Evolutionary conservation across 1,140 invertebrate genomes (phyloP).

Genomic region (Anagrus nilaparvatae): DNA sequence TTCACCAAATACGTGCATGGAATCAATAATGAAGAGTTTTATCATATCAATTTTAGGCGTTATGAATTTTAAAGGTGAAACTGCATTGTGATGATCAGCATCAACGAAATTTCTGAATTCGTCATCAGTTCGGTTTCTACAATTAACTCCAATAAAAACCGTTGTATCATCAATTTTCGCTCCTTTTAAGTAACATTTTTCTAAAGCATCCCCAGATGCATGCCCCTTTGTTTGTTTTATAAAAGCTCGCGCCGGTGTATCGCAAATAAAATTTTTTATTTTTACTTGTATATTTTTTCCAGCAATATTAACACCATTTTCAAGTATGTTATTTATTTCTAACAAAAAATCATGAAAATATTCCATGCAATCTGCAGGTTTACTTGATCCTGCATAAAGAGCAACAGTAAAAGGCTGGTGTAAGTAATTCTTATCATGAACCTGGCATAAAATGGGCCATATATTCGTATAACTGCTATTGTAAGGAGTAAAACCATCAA

Average conservation of each 20-base stretch:
- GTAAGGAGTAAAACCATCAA: slow-evolving; percentile 6
- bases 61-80: slow-evolving; percentile 1
- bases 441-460: slow-evolving; percentile 10
- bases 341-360: slow-evolving; percentile 7
- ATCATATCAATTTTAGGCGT: slow-evolving; percentile 2
- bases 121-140: slow-evolving; percentile 8
- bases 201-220: slow-evolving; percentile 5
- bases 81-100: slow-evolving; percentile 3
- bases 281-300: not conserved
- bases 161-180: not conserved
- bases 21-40: slow-evolving; percentile 3
- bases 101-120: slow-evolving; percentile 1
- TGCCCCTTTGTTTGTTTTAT: not conserved
- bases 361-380: slow-evolving; percentile 1
- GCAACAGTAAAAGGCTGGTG: too few species aligned
- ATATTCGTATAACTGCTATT: slow-evolving; percentile 8
- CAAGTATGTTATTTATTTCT: slow-evolving; percentile 10
- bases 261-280: too few species aligned
- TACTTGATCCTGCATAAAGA: slow-evolving; percentile 9
- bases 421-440: slow-evolving; percentile 5
- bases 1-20: slow-evolving; percentile 6
- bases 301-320: too few species aligned
- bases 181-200: slow-evolving; percentile 1
- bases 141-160: not conserved
- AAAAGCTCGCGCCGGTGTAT: slow-evolving; percentile 3